phyloP scores from a whole-genome alignment of 2,113 vertebrate species.

The Cryptotis parvus region DNA sequence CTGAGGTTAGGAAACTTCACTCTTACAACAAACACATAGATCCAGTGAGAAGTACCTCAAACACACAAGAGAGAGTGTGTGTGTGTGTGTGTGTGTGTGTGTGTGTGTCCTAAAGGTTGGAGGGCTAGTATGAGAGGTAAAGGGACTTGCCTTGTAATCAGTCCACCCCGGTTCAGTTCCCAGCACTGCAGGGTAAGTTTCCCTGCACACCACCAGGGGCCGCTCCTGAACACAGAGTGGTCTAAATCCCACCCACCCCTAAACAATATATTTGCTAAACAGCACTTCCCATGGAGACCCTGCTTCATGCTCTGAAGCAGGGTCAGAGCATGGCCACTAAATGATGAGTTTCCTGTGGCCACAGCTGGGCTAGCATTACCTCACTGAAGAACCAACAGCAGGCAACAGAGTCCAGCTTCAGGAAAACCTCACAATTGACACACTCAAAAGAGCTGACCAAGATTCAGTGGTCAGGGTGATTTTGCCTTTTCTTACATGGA shows the following conservation, averaged over 20 bases:
- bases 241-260: too few species aligned
- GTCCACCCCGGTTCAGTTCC: too few species aligned
- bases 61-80: neutral
- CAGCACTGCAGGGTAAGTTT: too few species aligned
- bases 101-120: too few species aligned
- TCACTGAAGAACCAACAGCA: neutral
- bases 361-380: neutral
- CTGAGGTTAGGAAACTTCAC: neutral
- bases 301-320: neutral
- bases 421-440: neutral
- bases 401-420: neutral
- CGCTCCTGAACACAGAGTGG: too few species aligned
- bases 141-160: too few species aligned
- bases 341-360: neutral
- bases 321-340: neutral
- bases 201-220: too few species aligned
- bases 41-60: slow-evolving; percentile 19
- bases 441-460: neutral
- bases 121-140: too few species aligned
- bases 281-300: neutral
- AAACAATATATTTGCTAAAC: neutral
- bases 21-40: neutral
- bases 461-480: neutral
- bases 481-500: neutral
- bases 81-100: too few species aligned